Evolutionary conservation across 2,797 vertebrate species (phyloP), one percentile per base, ranked within the genome.

Genomic region (Microchirus variegatus): DNA sequence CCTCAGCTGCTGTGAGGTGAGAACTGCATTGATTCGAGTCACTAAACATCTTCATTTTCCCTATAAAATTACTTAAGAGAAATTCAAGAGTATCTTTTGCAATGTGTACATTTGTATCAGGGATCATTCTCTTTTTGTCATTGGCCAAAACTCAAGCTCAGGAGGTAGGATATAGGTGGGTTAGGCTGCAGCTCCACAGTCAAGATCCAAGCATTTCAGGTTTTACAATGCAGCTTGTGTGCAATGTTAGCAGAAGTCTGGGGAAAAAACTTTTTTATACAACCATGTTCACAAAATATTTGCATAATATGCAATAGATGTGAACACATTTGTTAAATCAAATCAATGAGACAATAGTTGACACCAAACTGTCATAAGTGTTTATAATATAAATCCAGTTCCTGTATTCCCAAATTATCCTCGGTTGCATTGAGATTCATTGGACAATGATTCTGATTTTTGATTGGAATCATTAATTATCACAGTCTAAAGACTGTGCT

Each of bases 1-100:
- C 88, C 95, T 99, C 80, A 99, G 96, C 93, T 96, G 90, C 89
- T 98, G 97, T 82, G 97, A 99, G 95, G 97, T 99, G 94, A 94
- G 93, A 73, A 0, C 0, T 2, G 55, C 45, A 13, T 15, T 42
- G 41, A 42, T 14, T 6, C 60, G 7, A 53, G 2, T 4, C 12
- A 3, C 6, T 10, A 3, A 9, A 11, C 13, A 9, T 13, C 5
- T 6, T 14, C 13, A n/a, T 49, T 47, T 62, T 0, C 10, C 5
- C 5, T 46, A 42, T n/a, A 44, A 1, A 47, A 61, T 52, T 10
- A 44, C 48, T 52, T 17, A 18, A 8, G 55, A 35, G n/a, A 15
- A 43, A 2, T n/a, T 41, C 18, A 8, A 19, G 18, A 16, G 22
- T 14, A 53, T 51, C 3, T 15, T 56, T 43, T 31, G 40, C 1